Conservation (phyloP, 2,888 invertebrate genomes). For the Anagyrus pseudococci region DNA sequence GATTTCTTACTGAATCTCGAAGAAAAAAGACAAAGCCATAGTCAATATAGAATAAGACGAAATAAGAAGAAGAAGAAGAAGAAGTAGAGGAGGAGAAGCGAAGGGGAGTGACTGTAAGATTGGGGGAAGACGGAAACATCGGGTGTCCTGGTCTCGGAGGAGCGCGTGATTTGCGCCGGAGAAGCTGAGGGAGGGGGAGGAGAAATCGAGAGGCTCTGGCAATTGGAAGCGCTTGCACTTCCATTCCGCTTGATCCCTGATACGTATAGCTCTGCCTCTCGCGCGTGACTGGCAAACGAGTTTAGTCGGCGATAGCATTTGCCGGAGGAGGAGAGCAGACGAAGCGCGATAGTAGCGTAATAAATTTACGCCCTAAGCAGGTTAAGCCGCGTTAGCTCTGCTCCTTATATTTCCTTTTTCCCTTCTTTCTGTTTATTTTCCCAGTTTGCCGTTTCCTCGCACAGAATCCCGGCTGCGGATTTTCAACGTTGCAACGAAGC, state of each 20-base stretch:
- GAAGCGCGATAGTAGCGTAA: slow-evolving; percentile 47
- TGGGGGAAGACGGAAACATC: too few relatives aligned
- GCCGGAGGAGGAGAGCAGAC: slow-evolving; percentile 40
- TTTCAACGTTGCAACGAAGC: too few relatives aligned
- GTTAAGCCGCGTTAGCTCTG: slow-evolving; percentile 60
- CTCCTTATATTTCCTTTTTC: slow-evolving; percentile 58
- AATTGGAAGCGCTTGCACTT: slow-evolving; percentile 53
- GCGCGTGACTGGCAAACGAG: slow-evolving; percentile 57
- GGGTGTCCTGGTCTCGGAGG: too few relatives aligned
- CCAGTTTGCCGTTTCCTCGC: not conserved
- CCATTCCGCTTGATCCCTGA: slow-evolving; percentile 45
- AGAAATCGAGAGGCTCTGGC: slow-evolving; percentile 46
- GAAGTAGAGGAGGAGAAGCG: slow-evolving; percentile 26
- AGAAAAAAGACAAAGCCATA: too few relatives aligned
- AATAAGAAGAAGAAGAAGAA: slow-evolving; percentile 13
- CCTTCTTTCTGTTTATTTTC: not conserved
- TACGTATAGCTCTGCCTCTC: slow-evolving; percentile 40
- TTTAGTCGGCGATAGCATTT: slow-evolving; percentile 59
- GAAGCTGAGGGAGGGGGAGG: too few relatives aligned
- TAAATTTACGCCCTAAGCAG: slow-evolving; percentile 61
- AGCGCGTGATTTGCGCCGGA: too few relatives aligned
- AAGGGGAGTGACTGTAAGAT: too few relatives aligned
- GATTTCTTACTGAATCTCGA: too few relatives aligned
- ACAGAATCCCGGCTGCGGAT: too few relatives aligned
- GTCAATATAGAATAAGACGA: too few relatives aligned